Base-by-base conservation (phyloP, 2,888 invertebrate species). In the Poecilobothrus nobilitatus region DNA sequence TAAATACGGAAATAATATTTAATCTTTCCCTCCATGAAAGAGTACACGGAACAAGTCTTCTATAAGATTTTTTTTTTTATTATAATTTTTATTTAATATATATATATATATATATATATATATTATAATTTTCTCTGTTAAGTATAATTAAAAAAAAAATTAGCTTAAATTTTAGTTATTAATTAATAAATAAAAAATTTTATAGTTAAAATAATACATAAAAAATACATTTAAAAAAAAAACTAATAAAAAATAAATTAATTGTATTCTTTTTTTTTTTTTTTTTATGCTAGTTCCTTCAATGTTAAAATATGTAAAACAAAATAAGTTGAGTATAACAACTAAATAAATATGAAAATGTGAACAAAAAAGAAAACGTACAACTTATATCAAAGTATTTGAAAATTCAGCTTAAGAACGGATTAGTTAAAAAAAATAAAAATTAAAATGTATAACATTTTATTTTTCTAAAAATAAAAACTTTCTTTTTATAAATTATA, bases 21-120 rank as follows among this genome's bases (percentile, higher is more conserved):
- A 53, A 18, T 53, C 53, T 53, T 53, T 53, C 53, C 53, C 53
- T 53, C 53, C 53, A 53, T 53, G 18, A 53, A 53, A 53, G 18
- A 53, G 53, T 53, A 53, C 63, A 65, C 65, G 37, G 37, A 65
- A 65, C 65, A 65, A 37, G 65, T 37, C 65, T 65, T 65, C 65
- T 34, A 65, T 12, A 65, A 65, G 8, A 22, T 33, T 65, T 65
- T 20, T 65, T 64, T 65, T 65, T 34, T 65, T 65, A 34, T 18
- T 65, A 27, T 22, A 10, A 33, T 64, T 63, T 27, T 33, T 27
- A 33, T 33, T 15, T 33, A 7, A 33, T 6, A 64, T 62, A 20
- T 62, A 62, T 20, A 62, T n/a, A 20, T 62, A 62, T 8, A 62
- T 20, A 20, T 20, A 20, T 1, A 62, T 62, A 62, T 62, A 20